Evolutionary conservation across 2,888 invertebrate genomes (phyloP).

Genomic region (Himalopsyche japonica): DNA sequence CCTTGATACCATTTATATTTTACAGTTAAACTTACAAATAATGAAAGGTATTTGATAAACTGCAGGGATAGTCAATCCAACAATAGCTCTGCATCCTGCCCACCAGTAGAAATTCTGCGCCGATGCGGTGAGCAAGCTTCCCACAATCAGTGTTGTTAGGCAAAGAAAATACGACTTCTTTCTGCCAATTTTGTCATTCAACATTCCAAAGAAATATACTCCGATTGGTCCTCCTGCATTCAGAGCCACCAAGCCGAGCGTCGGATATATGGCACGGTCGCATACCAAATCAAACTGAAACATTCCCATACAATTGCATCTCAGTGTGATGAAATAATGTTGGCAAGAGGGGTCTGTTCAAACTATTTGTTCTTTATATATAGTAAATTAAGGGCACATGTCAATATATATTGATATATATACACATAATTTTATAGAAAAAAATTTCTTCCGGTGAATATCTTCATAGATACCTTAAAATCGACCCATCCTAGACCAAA

Average conservation of each 20-base stretch:
- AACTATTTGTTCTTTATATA: constrained; percentile 32
- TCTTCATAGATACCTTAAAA: too few species aligned
- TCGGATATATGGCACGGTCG: constrained; percentile 83
- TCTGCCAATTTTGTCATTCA: constrained; percentile 87
- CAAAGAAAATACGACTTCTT: constrained; percentile 85
- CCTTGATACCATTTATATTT: neutral
- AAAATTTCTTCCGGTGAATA: too few species aligned
- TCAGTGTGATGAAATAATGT: too few species aligned
- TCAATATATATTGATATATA: too few species aligned
- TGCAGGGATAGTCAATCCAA: constrained; percentile 90
- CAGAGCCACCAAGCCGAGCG: constrained; percentile 81
- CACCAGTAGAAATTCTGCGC: constrained; percentile 82
- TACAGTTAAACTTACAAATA: constrained; percentile 69
- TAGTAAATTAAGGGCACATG: too few species aligned
- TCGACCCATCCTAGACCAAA: too few species aligned
- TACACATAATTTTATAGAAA: too few species aligned
- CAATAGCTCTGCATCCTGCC: constrained; percentile 77
- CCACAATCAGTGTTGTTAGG: constrained; percentile 76
- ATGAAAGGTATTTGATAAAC: constrained; percentile 94
- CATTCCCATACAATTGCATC: too few species aligned
- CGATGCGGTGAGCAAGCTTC: constrained; percentile 78
- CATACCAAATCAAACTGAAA: constrained; percentile 89
- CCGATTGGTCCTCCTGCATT: constrained; percentile 90
- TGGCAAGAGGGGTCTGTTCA: neutral
- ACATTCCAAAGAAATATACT: constrained; percentile 82